Conservation (phyloP, 2,113 vertebrate genomes). For the Piprites chloris region DNA sequence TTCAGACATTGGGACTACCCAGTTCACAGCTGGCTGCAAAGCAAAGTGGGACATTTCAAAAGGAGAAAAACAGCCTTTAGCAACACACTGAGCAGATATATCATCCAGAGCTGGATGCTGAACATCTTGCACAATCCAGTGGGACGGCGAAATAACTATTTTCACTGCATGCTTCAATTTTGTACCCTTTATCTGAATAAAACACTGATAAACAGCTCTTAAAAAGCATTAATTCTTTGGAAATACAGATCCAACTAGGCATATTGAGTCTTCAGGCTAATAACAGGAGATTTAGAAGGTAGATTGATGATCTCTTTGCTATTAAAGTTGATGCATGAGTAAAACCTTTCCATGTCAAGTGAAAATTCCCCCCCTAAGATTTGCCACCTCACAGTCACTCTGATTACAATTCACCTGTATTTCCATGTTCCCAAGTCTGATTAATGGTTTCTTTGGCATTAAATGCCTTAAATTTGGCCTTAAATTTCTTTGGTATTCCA, state of each 20-base stretch:
- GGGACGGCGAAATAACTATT: neutral
- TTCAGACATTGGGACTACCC: slow-evolving; percentile 90
- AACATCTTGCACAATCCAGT: neutral
- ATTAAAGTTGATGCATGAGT: neutral
- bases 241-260: neutral
- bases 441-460: too few species aligned
- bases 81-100: neutral
- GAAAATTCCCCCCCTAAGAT: neutral
- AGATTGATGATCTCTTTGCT: neutral
- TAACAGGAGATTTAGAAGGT: neutral
- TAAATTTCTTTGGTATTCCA: too few species aligned
- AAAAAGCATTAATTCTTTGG: neutral
- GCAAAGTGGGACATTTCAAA: neutral
- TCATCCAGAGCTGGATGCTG: neutral
- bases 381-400: neutral
- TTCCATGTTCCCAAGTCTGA: neutral
- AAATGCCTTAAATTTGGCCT: too few species aligned
- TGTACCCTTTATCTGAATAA: neutral
- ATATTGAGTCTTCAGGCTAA: neutral
- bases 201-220: neutral
- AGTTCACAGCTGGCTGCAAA: slow-evolving; percentile 81
- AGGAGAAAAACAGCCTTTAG: neutral
- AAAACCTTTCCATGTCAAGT: neutral
- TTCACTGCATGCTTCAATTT: neutral
- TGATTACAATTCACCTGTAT: neutral